Evolutionary conservation across 1,140 invertebrate genomes (phyloP), one percentile per base, ranked within the genome.

Genomic region (Anoplophora glabripennis): DNA sequence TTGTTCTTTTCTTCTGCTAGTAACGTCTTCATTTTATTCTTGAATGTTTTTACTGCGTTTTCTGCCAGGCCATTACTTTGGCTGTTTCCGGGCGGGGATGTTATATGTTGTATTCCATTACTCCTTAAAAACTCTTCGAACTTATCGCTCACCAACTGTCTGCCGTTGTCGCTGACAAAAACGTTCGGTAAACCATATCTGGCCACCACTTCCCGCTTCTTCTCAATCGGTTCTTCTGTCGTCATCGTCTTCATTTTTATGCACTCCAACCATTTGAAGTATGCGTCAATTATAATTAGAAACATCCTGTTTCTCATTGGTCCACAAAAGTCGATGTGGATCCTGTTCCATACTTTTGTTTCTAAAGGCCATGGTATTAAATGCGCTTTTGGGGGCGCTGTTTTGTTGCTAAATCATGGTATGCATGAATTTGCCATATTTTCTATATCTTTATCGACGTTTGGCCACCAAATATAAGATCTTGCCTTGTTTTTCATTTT

Each of bases 301-400:
- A 61, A 72, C 34, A 57, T 56, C 44, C 47, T 53, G 38, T 49
- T 35, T 28, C 21, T 45, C 9, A 61, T 47, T 18, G 68, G 70
- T 1, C 68, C 68, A 1, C 65, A 53, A 57, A 66, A 74, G 60
- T 76, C 72, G 1, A 69, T 52, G 47, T 76, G 67, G 4, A 76
- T 41, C 44, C 69, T 48, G 7, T 65, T 34, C 41, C 56, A 65
- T 53, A 37, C 41, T 17, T 37, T 34, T 34, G 8, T 42, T 14
- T 51, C 21, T 9, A 44, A 4, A 5, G 54, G 34, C 58, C 51
- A 60, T 35, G 48, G 38, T 52, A 5, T 12, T 45, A 45, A 12
- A 0, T 11, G 15, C 10, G 10, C 42, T 21, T 45, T 12, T 9
- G 42, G 42, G 10, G 17, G 42, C 5, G 15, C 21, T 10, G 8